These are phyloP conservation scores for Melolontha melolontha DNA, from an alignment of 2,888 invertebrate genomes.

Conservation along the genomic window DNA sequence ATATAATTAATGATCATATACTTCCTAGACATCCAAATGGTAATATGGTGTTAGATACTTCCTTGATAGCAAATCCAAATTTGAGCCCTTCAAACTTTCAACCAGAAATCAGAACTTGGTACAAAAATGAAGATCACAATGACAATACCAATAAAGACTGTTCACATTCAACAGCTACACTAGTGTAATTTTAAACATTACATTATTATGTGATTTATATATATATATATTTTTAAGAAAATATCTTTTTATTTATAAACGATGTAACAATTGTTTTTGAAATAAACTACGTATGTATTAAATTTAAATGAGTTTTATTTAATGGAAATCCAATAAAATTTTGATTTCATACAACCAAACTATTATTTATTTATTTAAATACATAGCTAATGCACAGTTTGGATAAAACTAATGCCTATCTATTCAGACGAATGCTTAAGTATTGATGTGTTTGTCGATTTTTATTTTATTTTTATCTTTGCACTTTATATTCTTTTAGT, in stretches of 20 bases:
- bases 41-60: slow-evolving; percentile 19
- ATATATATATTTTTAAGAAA: slow-evolving; percentile 1
- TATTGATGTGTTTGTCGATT: too few relatives aligned
- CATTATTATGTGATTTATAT: not conserved
- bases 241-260: slow-evolving; percentile 17
- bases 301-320: too few relatives aligned
- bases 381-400: too few relatives aligned
- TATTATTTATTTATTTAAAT: too few relatives aligned
- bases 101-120: slow-evolving; percentile 20
- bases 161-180: slow-evolving; percentile 35
- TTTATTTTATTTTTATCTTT: too few relatives aligned
- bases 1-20: not conserved
- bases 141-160: slow-evolving; percentile 32
- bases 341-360: too few relatives aligned
- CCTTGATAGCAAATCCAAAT: slow-evolving; percentile 12
- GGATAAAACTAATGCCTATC: too few relatives aligned
- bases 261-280: not conserved
- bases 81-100: slow-evolving; percentile 11
- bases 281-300: slow-evolving; percentile 8
- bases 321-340: too few relatives aligned
- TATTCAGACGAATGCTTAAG: too few relatives aligned
- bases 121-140: slow-evolving; percentile 33
- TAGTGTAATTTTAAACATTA: slow-evolving; percentile 27
- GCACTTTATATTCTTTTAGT: too few relatives aligned
- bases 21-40: slow-evolving; percentile 16